phyloP scores from a whole-genome alignment of 1,140 invertebrate genomes.

The Galleria mellonella region DNA sequence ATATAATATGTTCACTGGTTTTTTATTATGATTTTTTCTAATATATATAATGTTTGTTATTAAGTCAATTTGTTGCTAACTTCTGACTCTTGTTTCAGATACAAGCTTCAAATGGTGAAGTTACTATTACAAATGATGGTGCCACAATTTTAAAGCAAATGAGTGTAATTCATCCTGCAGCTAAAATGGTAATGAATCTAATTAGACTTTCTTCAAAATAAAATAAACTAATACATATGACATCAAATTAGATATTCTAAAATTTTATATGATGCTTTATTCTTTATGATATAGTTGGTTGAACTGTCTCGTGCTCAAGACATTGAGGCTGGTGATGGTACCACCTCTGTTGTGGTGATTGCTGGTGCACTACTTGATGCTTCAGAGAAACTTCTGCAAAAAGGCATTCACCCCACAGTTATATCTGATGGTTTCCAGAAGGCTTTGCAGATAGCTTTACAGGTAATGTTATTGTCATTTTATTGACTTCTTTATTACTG shows the following conservation, averaged over 20 bases:
- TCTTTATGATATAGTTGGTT: conserved; percentile 82
- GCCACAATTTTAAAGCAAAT: conserved; percentile 99
- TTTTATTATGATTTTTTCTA: background rate
- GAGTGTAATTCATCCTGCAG: conserved; percentile 98
- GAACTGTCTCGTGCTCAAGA: conserved; percentile 99
- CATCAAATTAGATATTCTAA: no score
- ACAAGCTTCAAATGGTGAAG: conserved; percentile 96
- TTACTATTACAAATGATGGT: conserved; percentile 99
- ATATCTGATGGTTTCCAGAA: conserved; percentile 98
- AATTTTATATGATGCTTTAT: background rate
- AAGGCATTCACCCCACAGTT: conserved; percentile 97
- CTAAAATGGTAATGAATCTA: conserved; percentile 92
- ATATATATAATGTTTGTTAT: background rate
- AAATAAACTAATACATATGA: no score
- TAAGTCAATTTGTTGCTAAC: background rate
- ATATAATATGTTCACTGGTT: background rate
- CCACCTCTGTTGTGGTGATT: conserved; percentile 97
- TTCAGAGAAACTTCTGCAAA: conserved; percentile 92
- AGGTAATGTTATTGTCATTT: conserved; percentile 70
- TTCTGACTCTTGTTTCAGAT: conserved; percentile 78
- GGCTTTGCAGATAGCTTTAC: conserved; percentile 88
- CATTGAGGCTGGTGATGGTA: conserved; percentile 99
- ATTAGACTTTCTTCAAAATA: background rate
- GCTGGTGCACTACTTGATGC: conserved; percentile 97
- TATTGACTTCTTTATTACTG: conserved; percentile 1